phyloP scores from a whole-genome alignment of 1,140 invertebrate genomes.

The Geopemphigus sp. region DNA sequence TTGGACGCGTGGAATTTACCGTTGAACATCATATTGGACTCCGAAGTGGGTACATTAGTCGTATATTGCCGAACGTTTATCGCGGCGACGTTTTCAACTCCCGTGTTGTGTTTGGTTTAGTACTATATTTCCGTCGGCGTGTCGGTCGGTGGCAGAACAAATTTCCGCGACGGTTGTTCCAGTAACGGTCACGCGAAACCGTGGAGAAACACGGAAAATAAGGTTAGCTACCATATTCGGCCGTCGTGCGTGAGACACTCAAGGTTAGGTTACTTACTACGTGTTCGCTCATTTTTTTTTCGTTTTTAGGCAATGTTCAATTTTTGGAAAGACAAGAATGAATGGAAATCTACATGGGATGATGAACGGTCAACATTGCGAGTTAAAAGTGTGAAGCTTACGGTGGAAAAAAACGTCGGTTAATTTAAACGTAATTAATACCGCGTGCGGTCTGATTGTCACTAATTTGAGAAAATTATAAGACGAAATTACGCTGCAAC shows the following conservation, averaged over 20 bases:
- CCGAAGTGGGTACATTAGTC: not conserved
- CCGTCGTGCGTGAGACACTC: too few relatives aligned
- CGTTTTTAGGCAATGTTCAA: conserved; percentile 50
- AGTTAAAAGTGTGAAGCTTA: conserved; percentile 53
- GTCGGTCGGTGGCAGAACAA: conserved; percentile 60
- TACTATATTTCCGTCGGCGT: conserved; percentile 56
- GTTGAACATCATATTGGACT: too few relatives aligned
- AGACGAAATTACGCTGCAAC: too few relatives aligned
- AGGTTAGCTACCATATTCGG: conserved; percentile 51
- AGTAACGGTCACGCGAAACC: conserved; percentile 55
- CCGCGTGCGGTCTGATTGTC: too few relatives aligned
- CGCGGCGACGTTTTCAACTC: too few relatives aligned
- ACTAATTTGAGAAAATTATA: too few relatives aligned
- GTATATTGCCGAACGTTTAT: too few relatives aligned
- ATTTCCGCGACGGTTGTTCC: conserved; percentile 58
- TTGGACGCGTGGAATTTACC: not conserved
- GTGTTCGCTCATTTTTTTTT: not conserved
- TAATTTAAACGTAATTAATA: too few relatives aligned
- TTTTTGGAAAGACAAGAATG: conserved; percentile 51
- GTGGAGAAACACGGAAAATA: conserved; percentile 57
- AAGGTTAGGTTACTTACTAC: too few relatives aligned
- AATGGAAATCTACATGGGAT: conserved; percentile 52
- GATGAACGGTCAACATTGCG: conserved; percentile 49
- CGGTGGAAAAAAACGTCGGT: too few relatives aligned
- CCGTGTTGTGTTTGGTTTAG: conserved; percentile 52